Conservation (phyloP, 2,797 vertebrate genomes). For the Bovichtus diacanthus region DNA sequence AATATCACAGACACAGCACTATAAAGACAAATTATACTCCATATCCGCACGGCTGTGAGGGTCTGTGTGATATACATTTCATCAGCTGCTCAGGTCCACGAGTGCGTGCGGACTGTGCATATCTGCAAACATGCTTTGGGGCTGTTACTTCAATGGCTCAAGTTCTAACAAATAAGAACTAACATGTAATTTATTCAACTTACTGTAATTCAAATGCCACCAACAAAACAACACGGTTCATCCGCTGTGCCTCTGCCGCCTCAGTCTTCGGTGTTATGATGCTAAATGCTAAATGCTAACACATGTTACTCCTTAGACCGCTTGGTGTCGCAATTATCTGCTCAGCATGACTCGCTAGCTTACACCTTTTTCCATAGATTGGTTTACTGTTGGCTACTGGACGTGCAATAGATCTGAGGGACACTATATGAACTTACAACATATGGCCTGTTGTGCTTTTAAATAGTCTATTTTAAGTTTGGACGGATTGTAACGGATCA, state of each 20-base stretch:
- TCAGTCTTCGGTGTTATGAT: too few relatives aligned
- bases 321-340: not conserved
- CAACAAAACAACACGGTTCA: not conserved
- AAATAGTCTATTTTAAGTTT: too few relatives aligned
- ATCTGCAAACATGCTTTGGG: not conserved
- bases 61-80: not conserved
- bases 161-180: not conserved
- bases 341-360: not conserved
- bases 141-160: not conserved
- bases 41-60: not conserved
- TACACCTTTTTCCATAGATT: not conserved
- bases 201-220: not conserved
- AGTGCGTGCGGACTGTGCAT: not conserved
- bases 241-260: not conserved
- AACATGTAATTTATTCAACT: slow-evolving; percentile 1
- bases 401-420: not conserved
- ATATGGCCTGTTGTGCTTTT: not conserved
- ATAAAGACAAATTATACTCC: not conserved
- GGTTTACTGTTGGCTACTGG: not conserved
- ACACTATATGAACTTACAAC: not conserved
- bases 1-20: not conserved
- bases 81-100: not conserved
- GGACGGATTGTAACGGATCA: not conserved
- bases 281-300: not conserved
- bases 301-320: not conserved